Evolutionary conservation across 2,888 invertebrate genomes (phyloP).

Genomic region (Meiosimyza platycephala): DNA sequence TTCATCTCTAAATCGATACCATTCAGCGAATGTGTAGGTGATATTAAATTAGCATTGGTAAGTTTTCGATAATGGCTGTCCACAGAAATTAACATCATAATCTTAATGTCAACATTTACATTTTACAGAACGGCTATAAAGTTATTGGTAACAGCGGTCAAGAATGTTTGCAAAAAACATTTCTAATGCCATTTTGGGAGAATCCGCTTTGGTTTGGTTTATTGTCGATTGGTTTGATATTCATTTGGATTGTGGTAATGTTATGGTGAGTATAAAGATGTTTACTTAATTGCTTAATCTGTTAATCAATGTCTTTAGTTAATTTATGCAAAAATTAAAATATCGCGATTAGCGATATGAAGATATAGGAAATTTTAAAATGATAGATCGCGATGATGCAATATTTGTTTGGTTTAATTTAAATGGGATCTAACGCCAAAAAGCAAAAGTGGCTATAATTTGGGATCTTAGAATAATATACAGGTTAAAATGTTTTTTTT

Average conservation of each 20-base stretch:
- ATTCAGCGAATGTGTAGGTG: conserved; percentile 64
- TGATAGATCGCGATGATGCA: too few species aligned
- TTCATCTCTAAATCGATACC: conserved; percentile 63
- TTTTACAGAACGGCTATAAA: conserved; percentile 59
- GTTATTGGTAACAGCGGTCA: conserved; percentile 61
- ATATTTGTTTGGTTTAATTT: too few species aligned
- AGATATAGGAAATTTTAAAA: too few species aligned
- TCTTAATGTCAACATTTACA: too few species aligned
- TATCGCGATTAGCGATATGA: neutral
- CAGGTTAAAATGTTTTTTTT: too few species aligned
- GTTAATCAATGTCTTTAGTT: conserved; percentile 8
- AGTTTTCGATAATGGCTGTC: conserved; percentile 34
- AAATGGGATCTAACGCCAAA: too few species aligned
- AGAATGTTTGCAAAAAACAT: conserved; percentile 64
- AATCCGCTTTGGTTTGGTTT: conserved; percentile 65
- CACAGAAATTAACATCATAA: neutral
- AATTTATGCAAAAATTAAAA: neutral
- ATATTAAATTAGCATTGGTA: conserved; percentile 59
- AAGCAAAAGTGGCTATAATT: too few species aligned
- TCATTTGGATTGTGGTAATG: conserved; percentile 66
- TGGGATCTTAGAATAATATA: too few species aligned
- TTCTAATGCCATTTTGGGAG: conserved; percentile 66
- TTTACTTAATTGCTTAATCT: neutral
- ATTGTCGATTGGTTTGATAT: conserved; percentile 62
- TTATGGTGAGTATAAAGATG: conserved; percentile 52